phyloP scores from a whole-genome alignment of 2,888 invertebrate genomes.

The Ernsta delagoae region DNA sequence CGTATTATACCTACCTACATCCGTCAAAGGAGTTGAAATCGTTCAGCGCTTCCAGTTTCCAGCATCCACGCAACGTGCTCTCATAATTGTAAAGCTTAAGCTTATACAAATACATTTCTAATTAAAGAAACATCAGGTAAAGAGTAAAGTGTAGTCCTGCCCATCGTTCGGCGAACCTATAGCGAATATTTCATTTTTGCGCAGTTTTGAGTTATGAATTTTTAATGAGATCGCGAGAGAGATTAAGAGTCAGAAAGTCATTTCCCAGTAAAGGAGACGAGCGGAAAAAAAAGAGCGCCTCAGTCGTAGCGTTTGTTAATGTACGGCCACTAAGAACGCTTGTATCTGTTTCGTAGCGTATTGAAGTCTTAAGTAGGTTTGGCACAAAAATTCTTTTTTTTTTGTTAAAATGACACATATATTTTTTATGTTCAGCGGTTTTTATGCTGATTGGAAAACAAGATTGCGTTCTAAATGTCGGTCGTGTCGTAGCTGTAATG shows the following conservation, averaged over 20 bases:
- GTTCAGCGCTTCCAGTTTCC: slow-evolving; percentile 10
- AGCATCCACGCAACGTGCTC: slow-evolving; percentile 32
- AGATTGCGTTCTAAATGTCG: too few species aligned
- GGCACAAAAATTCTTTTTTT: too few species aligned
- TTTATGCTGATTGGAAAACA: too few species aligned
- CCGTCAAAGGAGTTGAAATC: slow-evolving; percentile 11
- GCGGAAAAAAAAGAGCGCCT: slow-evolving; percentile 71
- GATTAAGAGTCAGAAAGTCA: slow-evolving; percentile 86
- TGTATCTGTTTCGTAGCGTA: too few species aligned
- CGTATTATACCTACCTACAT: slow-evolving; percentile 1
- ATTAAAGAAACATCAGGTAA: slow-evolving; percentile 38
- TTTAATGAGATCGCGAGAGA: slow-evolving; percentile 86
- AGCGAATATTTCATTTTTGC: slow-evolving; percentile 80
- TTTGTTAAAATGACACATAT: too few species aligned
- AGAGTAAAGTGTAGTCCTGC: slow-evolving; percentile 23
- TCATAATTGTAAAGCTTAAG: slow-evolving; percentile 34
- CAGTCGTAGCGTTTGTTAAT: slow-evolving; percentile 74
- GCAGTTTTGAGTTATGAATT: slow-evolving; percentile 86
- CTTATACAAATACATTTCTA: slow-evolving; percentile 36
- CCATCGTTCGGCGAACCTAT: slow-evolving; percentile 51
- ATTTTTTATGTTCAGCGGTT: too few species aligned
- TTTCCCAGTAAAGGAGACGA: slow-evolving; percentile 82
- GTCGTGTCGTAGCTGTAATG: too few species aligned
- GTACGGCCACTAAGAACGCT: slow-evolving; percentile 55
- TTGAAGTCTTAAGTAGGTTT: too few species aligned